These are phyloP conservation scores for Leucophora obtusa DNA, from an alignment of 2,888 invertebrate genomes.

Conservation along the genomic window DNA sequence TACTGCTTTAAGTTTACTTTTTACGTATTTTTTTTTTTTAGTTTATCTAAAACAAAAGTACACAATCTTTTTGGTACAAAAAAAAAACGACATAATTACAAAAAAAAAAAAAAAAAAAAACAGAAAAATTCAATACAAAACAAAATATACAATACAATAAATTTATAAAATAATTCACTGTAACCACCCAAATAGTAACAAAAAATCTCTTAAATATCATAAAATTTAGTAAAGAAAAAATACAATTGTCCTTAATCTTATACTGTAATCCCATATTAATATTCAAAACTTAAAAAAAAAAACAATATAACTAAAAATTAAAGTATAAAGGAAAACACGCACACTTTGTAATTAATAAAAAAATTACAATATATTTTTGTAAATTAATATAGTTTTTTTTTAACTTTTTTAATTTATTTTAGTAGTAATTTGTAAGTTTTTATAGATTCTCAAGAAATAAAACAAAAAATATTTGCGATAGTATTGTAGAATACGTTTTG, in stretches of 20 bases:
- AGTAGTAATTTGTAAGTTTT: too few relatives aligned
- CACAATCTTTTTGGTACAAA: slow-evolving; percentile 62
- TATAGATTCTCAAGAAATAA: too few relatives aligned
- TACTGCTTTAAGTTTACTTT: slow-evolving; percentile 51
- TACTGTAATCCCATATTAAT: slow-evolving; percentile 57
- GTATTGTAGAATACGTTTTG: too few relatives aligned
- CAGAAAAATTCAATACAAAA: slow-evolving; percentile 24
- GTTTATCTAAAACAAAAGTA: slow-evolving; percentile 36
- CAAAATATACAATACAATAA: slow-evolving; percentile 53
- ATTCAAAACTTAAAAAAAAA: slow-evolving; percentile 34
- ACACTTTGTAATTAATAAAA: slow-evolving; percentile 61
- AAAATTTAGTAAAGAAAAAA: slow-evolving; percentile 11
- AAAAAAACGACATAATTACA: not conserved
- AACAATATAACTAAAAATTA: slow-evolving; percentile 43
- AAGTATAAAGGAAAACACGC: slow-evolving; percentile 64
- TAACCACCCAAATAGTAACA: slow-evolving; percentile 60
- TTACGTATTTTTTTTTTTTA: slow-evolving; percentile 19
- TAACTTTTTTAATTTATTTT: not conserved
- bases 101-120: too few relatives aligned
- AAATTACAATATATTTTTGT: slow-evolving; percentile 57
- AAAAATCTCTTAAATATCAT: slow-evolving; percentile 45
- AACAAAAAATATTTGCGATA: too few relatives aligned
- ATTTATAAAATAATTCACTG: slow-evolving; percentile 53
- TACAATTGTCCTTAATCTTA: slow-evolving; percentile 36
- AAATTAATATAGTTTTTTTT: slow-evolving; percentile 48